Conservation (phyloP, 2,888 invertebrate genomes). For the Synergus laeviventris region DNA sequence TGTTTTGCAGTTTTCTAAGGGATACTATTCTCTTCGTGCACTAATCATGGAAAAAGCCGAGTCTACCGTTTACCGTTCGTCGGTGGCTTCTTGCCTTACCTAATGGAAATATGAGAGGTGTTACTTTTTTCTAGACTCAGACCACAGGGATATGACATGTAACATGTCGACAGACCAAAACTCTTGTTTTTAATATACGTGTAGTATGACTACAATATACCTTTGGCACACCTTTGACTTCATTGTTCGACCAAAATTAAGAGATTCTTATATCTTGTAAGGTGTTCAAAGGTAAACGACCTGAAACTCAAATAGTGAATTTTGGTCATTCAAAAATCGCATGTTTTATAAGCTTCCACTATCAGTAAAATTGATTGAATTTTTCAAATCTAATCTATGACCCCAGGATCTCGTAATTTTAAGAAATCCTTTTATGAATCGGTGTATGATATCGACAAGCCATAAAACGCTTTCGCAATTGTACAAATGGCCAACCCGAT, state of each 20-base stretch:
- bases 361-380: no score
- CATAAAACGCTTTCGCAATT: slow-evolving; percentile 20
- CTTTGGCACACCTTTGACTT: neutral
- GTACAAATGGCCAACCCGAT: slow-evolving; percentile 16
- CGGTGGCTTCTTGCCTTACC: slow-evolving; percentile 59
- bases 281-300: neutral
- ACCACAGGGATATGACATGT: slow-evolving; percentile 46
- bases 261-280: neutral
- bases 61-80: slow-evolving; percentile 49
- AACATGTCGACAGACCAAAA: neutral
- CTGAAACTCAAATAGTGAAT: no score
- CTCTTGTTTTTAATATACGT: neutral
- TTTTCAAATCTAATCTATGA: neutral
- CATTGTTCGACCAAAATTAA: neutral
- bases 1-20: slow-evolving; percentile 19
- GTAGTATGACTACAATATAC: neutral
- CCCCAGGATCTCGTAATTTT: neutral
- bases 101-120: slow-evolving; percentile 69
- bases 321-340: no score
- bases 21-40: slow-evolving; percentile 64
- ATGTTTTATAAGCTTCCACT: no score
- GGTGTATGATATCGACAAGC: slow-evolving; percentile 31
- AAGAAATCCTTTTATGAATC: slow-evolving; percentile 10
- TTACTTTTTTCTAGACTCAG: slow-evolving; percentile 60
- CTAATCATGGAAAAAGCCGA: slow-evolving; percentile 72